A percentile compares a stretch with the other conserved stretches of the same genome.
phyloP scores from a whole-genome alignment of 2,888 invertebrate genomes.

The Anticlea derivata region DNA sequence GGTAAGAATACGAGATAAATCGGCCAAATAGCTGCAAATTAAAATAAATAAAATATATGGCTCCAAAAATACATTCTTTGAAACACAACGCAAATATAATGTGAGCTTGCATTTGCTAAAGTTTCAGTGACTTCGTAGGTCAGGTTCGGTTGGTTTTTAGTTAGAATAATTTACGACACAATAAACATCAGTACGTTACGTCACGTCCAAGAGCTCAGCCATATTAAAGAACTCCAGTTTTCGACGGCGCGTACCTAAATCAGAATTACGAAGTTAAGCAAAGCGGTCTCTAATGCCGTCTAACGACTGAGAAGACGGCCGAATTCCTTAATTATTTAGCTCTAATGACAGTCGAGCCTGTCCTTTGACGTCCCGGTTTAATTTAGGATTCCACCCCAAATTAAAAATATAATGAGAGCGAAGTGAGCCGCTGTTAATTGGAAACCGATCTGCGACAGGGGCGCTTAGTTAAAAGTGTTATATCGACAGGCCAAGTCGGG shows the following conservation, averaged over 20 bases:
- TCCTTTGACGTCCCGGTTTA: slow-evolving; percentile 82
- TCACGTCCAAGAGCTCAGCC: slow-evolving; percentile 34
- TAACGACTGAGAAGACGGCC: slow-evolving; percentile 78
- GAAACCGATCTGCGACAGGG: slow-evolving; percentile 77
- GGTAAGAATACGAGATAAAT: too few relatives aligned
- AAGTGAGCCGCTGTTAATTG: slow-evolving; percentile 79
- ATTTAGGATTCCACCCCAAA: slow-evolving; percentile 82
- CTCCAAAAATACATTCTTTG: too few relatives aligned
- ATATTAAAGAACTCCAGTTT: slow-evolving; percentile 52
- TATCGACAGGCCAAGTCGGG: slow-evolving; percentile 41
- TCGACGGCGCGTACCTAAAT: slow-evolving; percentile 55
- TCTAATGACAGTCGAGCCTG: slow-evolving; percentile 77
- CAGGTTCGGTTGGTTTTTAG: too few relatives aligned
- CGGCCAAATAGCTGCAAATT: too few relatives aligned
- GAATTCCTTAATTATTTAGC: slow-evolving; percentile 84
- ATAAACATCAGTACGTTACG: slow-evolving; percentile 31
- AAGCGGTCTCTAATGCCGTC: slow-evolving; percentile 72
- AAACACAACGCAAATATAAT: too few relatives aligned
- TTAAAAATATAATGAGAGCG: slow-evolving; percentile 84
- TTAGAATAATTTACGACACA: neutral
- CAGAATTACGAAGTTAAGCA: slow-evolving; percentile 68
- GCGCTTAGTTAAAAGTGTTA: slow-evolving; percentile 58
- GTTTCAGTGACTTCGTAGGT: too few relatives aligned
- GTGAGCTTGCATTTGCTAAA: too few relatives aligned
- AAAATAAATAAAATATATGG: too few relatives aligned